Evolutionary conservation across 2,888 invertebrate genomes (phyloP).

Genomic region (Eristalinus sepulchralis): DNA sequence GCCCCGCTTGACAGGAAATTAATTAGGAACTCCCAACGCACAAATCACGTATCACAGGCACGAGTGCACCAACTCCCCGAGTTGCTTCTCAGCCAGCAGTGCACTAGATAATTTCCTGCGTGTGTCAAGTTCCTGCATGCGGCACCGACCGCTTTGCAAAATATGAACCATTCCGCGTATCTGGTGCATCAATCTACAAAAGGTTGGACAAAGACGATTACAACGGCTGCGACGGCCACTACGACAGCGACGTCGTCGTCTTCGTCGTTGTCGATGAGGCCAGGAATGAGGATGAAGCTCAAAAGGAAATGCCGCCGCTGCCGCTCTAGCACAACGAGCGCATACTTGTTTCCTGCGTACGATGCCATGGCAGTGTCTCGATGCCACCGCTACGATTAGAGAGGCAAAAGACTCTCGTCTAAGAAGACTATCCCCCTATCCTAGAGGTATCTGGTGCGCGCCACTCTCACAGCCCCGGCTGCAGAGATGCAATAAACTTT

Average conservation of each 20-base stretch:
- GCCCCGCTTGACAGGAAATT: slow-evolving; percentile 44
- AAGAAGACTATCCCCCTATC: slow-evolving; percentile 46
- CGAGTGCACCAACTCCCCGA: not conserved
- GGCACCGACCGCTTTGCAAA: slow-evolving; percentile 32
- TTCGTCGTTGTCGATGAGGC: slow-evolving; percentile 1
- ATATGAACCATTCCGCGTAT: slow-evolving; percentile 69
- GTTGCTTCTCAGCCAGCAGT: not conserved
- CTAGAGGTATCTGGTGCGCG: slow-evolving; percentile 16
- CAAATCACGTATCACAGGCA: slow-evolving; percentile 7
- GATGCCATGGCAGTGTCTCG: slow-evolving; percentile 62
- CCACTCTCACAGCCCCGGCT: slow-evolving; percentile 20
- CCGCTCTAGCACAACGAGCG: not conserved
- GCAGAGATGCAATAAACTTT: slow-evolving; percentile 67
- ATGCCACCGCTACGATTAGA: slow-evolving; percentile 63
- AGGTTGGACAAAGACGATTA: slow-evolving; percentile 40
- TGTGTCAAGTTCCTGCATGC: slow-evolving; percentile 44
- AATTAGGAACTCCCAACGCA: slow-evolving; percentile 63
- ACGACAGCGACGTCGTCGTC: slow-evolving; percentile 9
- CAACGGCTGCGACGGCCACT: not conserved
- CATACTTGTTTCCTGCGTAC: slow-evolving; percentile 55
- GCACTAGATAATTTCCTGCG: slow-evolving; percentile 63
- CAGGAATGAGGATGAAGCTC: slow-evolving; percentile 43
- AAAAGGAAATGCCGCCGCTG: slow-evolving; percentile 62
- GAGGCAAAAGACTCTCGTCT: slow-evolving; percentile 57
- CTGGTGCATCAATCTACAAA: slow-evolving; percentile 67